Evolutionary conservation across 1,140 invertebrate species (phyloP), one percentile per base, ranked within the genome.

Genomic region (Magallana ariakensis): DNA sequence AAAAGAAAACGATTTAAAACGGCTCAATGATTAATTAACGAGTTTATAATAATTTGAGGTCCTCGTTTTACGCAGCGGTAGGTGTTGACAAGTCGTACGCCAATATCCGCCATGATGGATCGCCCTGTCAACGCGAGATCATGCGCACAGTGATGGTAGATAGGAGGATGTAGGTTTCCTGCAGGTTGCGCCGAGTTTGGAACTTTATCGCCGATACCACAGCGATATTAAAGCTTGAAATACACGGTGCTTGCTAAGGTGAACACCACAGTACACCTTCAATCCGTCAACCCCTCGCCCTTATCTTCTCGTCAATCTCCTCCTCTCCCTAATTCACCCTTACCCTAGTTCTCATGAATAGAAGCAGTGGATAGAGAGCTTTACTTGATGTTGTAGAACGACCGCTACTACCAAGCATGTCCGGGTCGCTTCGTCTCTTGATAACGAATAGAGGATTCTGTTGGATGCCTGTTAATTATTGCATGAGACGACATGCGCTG

Each of bases 31-130:
- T 75, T 75, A 46, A 46, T 26, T 75, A 26, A 26, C 19, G 66
- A 75, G 66, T 33, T 75, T 3, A 75, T 75, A 26, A 75, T 75
- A 75, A 75, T 75, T 75, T 75, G 19, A 75, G 22, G 22, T 11
- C 19, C 13, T 75, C 66, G 66, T 26, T 75, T 33, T 33, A 75
- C 22, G 13, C 66, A 62, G 58, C 58, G 19, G 58, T 62, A 62
- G 58, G 58, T 62, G 58, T 62, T 62, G 66, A 26, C 22, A 75
- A 11, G 33, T 75, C 33, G 22, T 19, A 75, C 33, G 66, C 6
- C 22, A 7, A 26, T 75, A 75, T 75, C 33, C 33, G 22, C 66
- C 19, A 26, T 75, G 66, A 75, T 75, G 22, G 19, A 75, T 75
- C 22, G 33, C 22, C 22, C 11, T 75, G 66, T 75, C 66, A 75